A percentile compares a stretch with the other conserved stretches of the same genome.
Evolutionary conservation across 2,888 invertebrate species (phyloP).

Genomic region (Ichneumoninae sp.): DNA sequence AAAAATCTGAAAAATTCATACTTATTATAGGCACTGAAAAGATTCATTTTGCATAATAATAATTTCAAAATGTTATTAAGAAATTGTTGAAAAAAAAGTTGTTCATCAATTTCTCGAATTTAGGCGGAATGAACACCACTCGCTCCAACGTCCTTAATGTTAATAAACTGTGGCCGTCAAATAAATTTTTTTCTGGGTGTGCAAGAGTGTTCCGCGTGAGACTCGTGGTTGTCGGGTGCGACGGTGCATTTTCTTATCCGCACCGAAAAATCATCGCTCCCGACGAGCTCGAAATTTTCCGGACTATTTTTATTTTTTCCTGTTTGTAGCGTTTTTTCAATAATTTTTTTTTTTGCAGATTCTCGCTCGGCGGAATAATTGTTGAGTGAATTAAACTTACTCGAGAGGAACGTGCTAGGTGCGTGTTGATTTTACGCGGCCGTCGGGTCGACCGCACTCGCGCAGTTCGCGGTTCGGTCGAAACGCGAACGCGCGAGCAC

Average conservation of each 20-base stretch:
- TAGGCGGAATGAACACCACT: no score
- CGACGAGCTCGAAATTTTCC: background rate
- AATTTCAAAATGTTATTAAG: no score
- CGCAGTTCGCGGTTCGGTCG: background rate
- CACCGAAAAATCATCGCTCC: constrained; percentile 35
- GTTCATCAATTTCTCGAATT: no score
- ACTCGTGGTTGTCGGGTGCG: background rate
- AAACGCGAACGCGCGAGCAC: background rate
- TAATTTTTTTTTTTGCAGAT: constrained; percentile 1
- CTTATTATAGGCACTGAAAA: no score
- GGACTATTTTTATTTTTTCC: background rate
- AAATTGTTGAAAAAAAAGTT: no score
- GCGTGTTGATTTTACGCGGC: background rate
- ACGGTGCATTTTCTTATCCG: constrained; percentile 8
- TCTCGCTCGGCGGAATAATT: constrained; percentile 1
- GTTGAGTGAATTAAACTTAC: constrained; percentile 23
- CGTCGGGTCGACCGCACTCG: background rate
- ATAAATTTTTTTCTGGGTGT: no score
- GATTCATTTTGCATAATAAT: no score
- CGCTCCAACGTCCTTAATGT: no score
- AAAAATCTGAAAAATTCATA: no score
- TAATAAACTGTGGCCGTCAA: no score
- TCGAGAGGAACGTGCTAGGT: constrained; percentile 24
- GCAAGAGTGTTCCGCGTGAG: constrained; percentile 4
- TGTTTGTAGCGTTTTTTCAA: no score